Conservation (phyloP, 2,888 invertebrate genomes). For the Pristionchus mayeri region DNA sequence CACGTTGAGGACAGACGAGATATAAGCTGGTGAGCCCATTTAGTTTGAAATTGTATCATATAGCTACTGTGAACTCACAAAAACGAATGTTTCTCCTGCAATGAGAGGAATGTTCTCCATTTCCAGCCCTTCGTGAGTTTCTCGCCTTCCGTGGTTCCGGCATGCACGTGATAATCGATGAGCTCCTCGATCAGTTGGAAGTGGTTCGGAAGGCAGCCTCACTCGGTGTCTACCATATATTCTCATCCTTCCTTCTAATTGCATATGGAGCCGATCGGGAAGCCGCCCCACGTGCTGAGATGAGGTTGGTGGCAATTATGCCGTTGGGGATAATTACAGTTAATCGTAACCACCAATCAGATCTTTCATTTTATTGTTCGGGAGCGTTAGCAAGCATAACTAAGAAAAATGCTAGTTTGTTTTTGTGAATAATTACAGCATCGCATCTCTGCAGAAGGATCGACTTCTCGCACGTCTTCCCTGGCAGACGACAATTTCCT, state of each 20-base stretch:
- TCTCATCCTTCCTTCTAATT: slow-evolving; percentile 39
- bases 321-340: too few species aligned
- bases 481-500: slow-evolving; percentile 45
- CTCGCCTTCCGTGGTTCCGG: slow-evolving; percentile 20
- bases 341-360: too few species aligned
- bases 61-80: too few species aligned
- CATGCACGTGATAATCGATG: slow-evolving; percentile 15
- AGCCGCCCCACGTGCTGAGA: neutral
- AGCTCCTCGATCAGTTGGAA: slow-evolving; percentile 13
- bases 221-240: slow-evolving; percentile 40
- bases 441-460: slow-evolving; percentile 24
- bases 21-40: slow-evolving; percentile 31
- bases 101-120: too few species aligned
- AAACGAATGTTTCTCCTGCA: too few species aligned
- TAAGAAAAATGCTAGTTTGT: too few species aligned
- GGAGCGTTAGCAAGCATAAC: too few species aligned
- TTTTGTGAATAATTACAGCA: neutral
- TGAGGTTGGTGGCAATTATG: neutral
- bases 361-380: too few species aligned
- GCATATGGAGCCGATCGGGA: slow-evolving; percentile 41
- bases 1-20: neutral
- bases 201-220: neutral
- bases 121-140: slow-evolving; percentile 41
- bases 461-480: slow-evolving; percentile 48
- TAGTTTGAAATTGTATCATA: too few species aligned